Percentiles rank a stretch among this genome's conserved stretches.
These are phyloP conservation scores for Fistularia commersonii DNA, from an alignment of 2,797 vertebrate species.

Conservation along the genomic window DNA sequence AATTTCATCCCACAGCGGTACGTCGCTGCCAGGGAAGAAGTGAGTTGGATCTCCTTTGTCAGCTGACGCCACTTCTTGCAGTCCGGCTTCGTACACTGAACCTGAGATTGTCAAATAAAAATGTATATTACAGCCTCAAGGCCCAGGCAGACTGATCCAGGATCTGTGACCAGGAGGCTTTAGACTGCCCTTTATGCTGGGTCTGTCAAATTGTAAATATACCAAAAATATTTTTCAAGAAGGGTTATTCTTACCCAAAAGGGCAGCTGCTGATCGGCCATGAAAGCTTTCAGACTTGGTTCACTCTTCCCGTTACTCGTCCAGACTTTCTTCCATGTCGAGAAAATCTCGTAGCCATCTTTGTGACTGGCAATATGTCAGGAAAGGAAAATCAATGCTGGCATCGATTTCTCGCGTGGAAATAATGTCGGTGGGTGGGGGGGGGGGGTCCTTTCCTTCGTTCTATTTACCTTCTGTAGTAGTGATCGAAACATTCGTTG, in stretches of 20 bases:
- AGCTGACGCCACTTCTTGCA: slow-evolving; percentile 97
- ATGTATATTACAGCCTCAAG: no score
- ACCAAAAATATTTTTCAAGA: not conserved
- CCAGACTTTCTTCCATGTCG: slow-evolving; percentile 94
- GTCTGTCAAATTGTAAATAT: no score
- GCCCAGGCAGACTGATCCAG: no score
- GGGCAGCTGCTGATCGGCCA: slow-evolving; percentile 98
- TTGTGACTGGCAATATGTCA: slow-evolving; percentile 82
- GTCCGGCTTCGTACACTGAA: slow-evolving; percentile 89
- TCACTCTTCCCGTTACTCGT: slow-evolving; percentile 97
- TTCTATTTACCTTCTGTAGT: slow-evolving; percentile 85
- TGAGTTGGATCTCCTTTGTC: slow-evolving; percentile 93
- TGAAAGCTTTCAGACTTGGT: slow-evolving; percentile 96
- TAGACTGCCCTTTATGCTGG: no score
- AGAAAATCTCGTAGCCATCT: slow-evolving; percentile 93
- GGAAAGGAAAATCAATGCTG: not conserved
- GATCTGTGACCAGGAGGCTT: no score
- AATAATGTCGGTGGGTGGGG: not conserved
- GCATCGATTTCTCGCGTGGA: not conserved
- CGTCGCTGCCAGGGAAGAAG: slow-evolving; percentile 80
- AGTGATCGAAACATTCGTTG: slow-evolving; percentile 98
- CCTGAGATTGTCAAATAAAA: slow-evolving; percentile 64
- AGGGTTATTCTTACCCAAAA: slow-evolving; percentile 83
- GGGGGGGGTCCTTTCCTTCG: not conserved
- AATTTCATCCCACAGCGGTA: slow-evolving; percentile 94